Base-by-base conservation (phyloP, 2,888 invertebrate genomes). In the Scaptomyza reducta region DNA sequence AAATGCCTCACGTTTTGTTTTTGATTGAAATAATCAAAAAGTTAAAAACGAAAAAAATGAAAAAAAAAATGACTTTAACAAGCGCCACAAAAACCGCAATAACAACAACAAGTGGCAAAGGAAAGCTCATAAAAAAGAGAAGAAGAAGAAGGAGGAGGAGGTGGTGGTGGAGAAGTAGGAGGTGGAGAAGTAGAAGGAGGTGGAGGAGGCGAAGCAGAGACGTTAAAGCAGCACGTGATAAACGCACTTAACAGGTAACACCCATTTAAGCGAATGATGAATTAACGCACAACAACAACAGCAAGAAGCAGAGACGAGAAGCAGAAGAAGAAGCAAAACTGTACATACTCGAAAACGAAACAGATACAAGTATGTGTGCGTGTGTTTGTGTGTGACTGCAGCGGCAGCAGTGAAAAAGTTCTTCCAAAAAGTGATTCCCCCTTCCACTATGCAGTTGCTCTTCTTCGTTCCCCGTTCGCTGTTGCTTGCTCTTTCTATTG, bases 191-290 rank as follows among this genome's bases (percentile, higher is more conserved):
- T 40, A 44, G 9, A 40, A 1, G 9, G 22, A 4, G 31, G 6
- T 35, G 3, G 9, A 22, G 9, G 27, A 2, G 14, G 9, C 38
- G 16, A 14, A 7, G 40, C 25, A 35, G 27, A 75, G 71, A 66
- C 38, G 64, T 46, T 9, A 66, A 45, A 60, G 65, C 83, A 83
- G 87, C 88, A 85, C 88, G 84, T 85, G 89, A 89, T 89, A 86
- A 88, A 85, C 85, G 85, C 86, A 82, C 83, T 90, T 89, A 89
- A 87, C 90, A 89, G 87, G 89, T 85, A 81, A 82, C 87, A 77
- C 88, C 89, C 82, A 89, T 88, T 85, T 87, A 74, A 68, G 59
- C 55, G 74, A 64, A 79, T 85, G 85, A 85, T 85, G 89, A 80
- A 84, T 85, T 78, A 79, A 72, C 69, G 54, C 70, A 81, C 45